Conservation (phyloP, 2,797 vertebrate species). For the Pipistrellus pygmaeus region DNA sequence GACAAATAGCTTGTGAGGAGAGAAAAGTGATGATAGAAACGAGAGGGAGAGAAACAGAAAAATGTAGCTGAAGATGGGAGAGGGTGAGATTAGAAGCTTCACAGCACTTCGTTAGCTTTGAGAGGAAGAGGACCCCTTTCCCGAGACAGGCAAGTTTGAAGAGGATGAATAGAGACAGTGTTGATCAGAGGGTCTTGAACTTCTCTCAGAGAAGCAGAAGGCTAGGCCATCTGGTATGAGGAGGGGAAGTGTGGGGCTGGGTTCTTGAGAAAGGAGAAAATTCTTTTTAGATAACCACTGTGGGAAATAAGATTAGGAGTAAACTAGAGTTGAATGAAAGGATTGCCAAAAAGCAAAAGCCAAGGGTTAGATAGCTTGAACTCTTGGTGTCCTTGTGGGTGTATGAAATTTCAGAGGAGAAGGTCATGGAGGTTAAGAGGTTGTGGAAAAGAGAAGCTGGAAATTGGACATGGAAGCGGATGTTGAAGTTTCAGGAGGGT, state of each 20-base stretch:
- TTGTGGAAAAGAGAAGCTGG: constrained; percentile 43
- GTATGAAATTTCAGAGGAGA: constrained; percentile 56
- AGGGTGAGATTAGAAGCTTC: not conserved
- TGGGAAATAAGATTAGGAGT: constrained; percentile 77
- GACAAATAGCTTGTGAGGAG: not conserved
- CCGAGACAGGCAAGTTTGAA: not conserved
- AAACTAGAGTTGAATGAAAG: constrained; percentile 54
- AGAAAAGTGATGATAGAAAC: not conserved
- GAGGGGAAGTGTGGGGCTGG: constrained; percentile 63
- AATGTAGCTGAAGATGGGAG: not conserved
- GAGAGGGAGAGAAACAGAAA: not conserved
- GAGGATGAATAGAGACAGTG: not conserved
- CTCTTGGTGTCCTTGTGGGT: constrained; percentile 59
- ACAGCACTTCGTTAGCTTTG: not conserved
- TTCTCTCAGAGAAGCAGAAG: constrained; percentile 2
- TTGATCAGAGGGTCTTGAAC: constrained; percentile 30
- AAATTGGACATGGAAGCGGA: constrained; percentile 6
- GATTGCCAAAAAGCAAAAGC: constrained; percentile 63
- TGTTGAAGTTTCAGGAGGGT: not conserved
- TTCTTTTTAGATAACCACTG: constrained; percentile 70
- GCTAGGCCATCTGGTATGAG: constrained; percentile 59
- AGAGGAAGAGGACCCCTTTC: not conserved
- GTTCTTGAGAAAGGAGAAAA: constrained; percentile 71
- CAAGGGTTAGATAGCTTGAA: constrained; percentile 57
- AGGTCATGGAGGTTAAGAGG: constrained; percentile 10